Evolutionary conservation across 2,113 vertebrate genomes (phyloP).

Genomic region (Opisthocomus hoazin): DNA sequence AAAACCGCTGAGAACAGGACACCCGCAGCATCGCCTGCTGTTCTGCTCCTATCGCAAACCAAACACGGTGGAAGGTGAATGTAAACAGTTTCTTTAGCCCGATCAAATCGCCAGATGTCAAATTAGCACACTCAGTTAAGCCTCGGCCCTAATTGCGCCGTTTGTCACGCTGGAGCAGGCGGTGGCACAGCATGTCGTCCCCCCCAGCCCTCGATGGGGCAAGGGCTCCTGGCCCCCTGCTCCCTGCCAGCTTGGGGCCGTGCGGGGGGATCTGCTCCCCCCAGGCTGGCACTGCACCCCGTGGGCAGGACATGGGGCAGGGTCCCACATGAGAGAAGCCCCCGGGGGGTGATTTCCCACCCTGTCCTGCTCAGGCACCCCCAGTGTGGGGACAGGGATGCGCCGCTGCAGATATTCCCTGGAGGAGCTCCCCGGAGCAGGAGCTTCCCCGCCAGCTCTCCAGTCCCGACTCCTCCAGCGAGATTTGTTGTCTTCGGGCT

Average conservation of each 20-base stretch:
- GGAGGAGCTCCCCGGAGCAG: neutral
- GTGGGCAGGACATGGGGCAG: neutral
- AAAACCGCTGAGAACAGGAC: neutral
- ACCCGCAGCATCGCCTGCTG: neutral
- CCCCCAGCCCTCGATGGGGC: neutral
- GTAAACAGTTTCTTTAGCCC: conserved; percentile 5
- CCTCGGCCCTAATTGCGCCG: neutral
- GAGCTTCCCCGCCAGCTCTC: neutral
- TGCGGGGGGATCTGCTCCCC: accelerated
- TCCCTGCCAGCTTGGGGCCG: neutral
- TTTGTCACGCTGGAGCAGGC: neutral
- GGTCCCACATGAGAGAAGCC: neutral
- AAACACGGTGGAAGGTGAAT: neutral
- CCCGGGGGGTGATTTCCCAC: neutral
- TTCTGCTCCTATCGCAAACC: conserved; percentile 10
- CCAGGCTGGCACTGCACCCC: accelerated
- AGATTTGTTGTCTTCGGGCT: neutral
- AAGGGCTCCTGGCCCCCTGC: accelerated
- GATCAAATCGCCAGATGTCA: conserved; percentile 45
- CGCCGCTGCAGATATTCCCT: neutral
- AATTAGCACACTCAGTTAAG: neutral
- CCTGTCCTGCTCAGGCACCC: neutral
- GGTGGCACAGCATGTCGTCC: neutral
- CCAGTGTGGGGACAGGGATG: neutral
- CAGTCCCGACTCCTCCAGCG: neutral